Conservation (phyloP, 2,113 vertebrate species). For the Colaptes auratus region DNA sequence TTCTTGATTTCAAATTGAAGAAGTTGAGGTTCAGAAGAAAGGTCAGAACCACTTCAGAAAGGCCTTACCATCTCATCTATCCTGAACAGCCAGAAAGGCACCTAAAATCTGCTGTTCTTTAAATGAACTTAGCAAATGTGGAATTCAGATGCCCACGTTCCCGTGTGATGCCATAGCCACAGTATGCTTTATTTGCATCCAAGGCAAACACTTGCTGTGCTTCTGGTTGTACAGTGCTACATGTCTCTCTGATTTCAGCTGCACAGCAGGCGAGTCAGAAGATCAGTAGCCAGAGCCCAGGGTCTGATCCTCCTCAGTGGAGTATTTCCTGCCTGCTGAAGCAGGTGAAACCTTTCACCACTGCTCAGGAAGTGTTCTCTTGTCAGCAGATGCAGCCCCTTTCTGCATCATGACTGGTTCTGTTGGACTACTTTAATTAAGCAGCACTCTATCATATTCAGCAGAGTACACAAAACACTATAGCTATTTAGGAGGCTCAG, state of each 20-base stretch:
- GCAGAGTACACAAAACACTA: not conserved
- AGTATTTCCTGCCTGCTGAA: not conserved
- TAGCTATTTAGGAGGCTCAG: no score
- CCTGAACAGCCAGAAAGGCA: not conserved
- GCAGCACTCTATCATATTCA: not conserved
- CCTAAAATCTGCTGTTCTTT: not conserved
- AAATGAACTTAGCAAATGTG: accelerated
- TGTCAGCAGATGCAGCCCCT: not conserved
- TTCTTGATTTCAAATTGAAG: not conserved
- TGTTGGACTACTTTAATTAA: not conserved
- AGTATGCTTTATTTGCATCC: not conserved
- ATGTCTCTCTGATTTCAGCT: not conserved
- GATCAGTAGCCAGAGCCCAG: not conserved
- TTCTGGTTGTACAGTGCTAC: not conserved
- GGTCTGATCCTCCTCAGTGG: not conserved
- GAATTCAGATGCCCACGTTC: not conserved
- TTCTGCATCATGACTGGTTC: accelerated
- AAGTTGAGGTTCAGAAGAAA: not conserved
- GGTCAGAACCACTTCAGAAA: not conserved
- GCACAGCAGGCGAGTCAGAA: not conserved
- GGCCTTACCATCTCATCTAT: not conserved
- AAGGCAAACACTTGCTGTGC: not conserved
- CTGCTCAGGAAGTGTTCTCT: accelerated
- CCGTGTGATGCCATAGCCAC: accelerated
- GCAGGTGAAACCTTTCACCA: not conserved